phyloP scores from a whole-genome alignment of 2,113 vertebrate species.

The Anarhynchus alexandrinus region DNA sequence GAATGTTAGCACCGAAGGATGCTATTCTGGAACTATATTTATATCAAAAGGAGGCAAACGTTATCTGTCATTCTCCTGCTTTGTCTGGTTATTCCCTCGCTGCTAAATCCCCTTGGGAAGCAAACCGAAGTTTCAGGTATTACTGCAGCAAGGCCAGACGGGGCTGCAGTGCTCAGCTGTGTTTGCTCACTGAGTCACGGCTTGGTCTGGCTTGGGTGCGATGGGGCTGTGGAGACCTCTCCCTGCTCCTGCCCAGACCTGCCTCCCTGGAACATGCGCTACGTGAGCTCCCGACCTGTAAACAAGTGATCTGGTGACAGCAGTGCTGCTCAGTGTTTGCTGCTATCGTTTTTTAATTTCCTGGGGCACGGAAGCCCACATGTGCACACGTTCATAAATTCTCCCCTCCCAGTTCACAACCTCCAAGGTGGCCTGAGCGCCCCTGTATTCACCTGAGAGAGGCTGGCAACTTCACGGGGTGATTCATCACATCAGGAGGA shows the following conservation, averaged over 20 bases:
- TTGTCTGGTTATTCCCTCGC: background rate
- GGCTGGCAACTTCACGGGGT: accelerated
- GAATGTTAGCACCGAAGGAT: background rate
- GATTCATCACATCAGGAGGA: background rate
- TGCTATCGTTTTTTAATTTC: background rate
- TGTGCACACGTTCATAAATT: background rate
- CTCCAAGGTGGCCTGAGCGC: background rate
- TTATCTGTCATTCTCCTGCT: background rate
- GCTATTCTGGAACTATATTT: background rate
- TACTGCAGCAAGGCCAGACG: background rate
- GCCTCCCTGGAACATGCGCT: background rate
- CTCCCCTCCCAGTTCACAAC: background rate
- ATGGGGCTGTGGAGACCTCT: background rate
- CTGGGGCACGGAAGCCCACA: background rate
- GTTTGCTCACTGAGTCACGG: slow-evolving; percentile 18
- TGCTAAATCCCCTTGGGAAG: background rate
- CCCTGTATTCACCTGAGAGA: background rate
- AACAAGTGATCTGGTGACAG: background rate
- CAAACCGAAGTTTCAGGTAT: background rate
- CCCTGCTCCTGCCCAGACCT: slow-evolving; percentile 40
- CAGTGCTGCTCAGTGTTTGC: background rate
- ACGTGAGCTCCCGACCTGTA: background rate
- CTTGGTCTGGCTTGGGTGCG: background rate
- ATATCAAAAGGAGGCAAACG: background rate
- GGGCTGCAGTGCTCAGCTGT: background rate